A percentile compares a stretch with the other conserved stretches of the same genome.
Conservation (phyloP, 2,797 vertebrate species). For the Anguilla obscura region DNA sequence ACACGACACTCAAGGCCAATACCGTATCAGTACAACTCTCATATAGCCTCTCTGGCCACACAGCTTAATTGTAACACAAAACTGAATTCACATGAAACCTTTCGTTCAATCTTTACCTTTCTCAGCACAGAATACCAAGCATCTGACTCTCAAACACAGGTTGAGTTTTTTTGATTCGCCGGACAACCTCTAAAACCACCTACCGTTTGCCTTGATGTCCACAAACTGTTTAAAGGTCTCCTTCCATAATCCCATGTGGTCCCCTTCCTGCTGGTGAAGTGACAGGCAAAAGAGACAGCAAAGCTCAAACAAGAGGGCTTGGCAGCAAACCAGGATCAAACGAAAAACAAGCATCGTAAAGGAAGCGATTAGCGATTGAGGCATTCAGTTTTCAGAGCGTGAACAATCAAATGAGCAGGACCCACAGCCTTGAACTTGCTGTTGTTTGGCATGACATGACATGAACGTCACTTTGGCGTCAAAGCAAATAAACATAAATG, state of each 20-base stretch:
- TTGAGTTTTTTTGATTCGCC: background rate
- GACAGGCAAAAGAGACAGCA: background rate
- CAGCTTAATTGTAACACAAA: background rate
- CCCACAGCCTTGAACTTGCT: background rate
- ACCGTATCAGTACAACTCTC: background rate
- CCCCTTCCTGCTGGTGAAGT: conserved; percentile 58
- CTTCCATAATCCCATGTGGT: conserved; percentile 73
- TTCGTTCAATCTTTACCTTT: background rate
- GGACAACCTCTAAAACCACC: conserved; percentile 41
- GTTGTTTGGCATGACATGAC: background rate
- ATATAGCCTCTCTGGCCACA: background rate
- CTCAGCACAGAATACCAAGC: background rate
- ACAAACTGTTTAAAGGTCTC: conserved; percentile 83
- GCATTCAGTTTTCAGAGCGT: background rate
- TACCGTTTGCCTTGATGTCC: conserved; percentile 87
- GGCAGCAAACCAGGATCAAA: background rate
- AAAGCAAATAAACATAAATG: background rate
- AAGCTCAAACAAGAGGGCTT: background rate
- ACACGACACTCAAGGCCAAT: background rate
- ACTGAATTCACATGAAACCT: background rate
- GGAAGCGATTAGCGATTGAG: background rate
- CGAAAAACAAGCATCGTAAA: background rate
- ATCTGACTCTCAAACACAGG: background rate
- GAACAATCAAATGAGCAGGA: background rate
- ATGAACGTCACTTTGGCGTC: background rate